These are phyloP conservation scores for Buceros bicornis DNA, from an alignment of 2,797 vertebrate species.

Conservation along the genomic window DNA sequence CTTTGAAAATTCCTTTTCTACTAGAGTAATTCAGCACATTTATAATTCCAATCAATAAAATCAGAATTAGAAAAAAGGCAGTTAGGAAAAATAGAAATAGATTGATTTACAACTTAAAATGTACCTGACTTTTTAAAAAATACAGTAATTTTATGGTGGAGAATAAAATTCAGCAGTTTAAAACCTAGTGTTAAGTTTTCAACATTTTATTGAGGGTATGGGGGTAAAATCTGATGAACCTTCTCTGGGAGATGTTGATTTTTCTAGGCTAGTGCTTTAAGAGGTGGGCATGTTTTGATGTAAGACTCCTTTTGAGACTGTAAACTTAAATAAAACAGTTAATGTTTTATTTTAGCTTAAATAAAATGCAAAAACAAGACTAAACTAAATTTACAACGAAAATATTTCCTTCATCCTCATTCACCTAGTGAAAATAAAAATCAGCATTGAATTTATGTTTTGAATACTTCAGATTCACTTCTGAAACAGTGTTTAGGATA, in stretches of 20 bases:
- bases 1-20: background rate
- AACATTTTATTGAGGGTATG: background rate
- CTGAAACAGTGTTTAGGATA: background rate
- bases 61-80: background rate
- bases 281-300: background rate
- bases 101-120: background rate
- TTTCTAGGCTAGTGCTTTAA: background rate
- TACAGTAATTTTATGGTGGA: background rate
- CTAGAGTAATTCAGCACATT: background rate
- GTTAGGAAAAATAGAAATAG: background rate
- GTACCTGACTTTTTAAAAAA: background rate
- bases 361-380: background rate
- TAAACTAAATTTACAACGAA: background rate
- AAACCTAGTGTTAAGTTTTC: background rate
- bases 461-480: background rate
- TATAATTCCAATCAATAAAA: background rate
- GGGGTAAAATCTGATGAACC: background rate
- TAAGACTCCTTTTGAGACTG: background rate
- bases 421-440: background rate
- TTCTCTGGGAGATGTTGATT: background rate
- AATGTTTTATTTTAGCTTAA: no score
- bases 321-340: background rate
- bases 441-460: conserved; percentile 21
- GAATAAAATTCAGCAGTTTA: conserved; percentile 41
- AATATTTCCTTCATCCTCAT: background rate